Base-by-base conservation (phyloP, 2,888 invertebrate species). In the Pammene aurita region DNA sequence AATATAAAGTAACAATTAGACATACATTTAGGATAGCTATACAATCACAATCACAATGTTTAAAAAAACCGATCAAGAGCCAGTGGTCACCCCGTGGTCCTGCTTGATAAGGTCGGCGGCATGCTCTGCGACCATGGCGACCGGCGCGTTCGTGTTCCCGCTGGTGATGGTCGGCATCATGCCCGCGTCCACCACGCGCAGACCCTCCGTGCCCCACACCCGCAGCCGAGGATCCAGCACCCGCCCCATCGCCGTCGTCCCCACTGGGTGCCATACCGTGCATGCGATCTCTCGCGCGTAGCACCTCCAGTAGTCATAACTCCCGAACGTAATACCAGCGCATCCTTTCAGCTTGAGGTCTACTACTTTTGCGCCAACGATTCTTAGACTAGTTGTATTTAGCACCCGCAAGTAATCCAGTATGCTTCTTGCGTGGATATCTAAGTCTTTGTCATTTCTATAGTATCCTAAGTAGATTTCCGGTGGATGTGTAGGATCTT, bases 271-370 rank as follows among this genome's bases (percentile, higher is more conserved):
- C 78, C 94, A 94, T 57, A 94, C 87, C 5, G 93, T 94, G 60
- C 93, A 86, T 0, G 93, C 89, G 71, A 93, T 82, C 64, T 90
- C 87, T n/a, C 92, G 83, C 0, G 92, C 86, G 77, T 93, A 88
- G 75, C 95, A 95, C 41, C 88, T 90, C 92, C 94, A 94, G 78
- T 94, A 95, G 0, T 80, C 83, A 73, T 94, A 34, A 13, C 50
- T 63, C 2, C 63, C 67, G 14, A 68, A 57, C 93, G 0, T 86
- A 85, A 13, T 83, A 90, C 67, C 91, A 90, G 16, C 34, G 13
- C 67, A 68, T 9, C 1, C 74, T 55, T 13, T 80, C 76, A 9
- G 84, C 69, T 13, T 84, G 81, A 74, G 94, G 94, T 6, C 86
- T 88, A 0, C 90, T 41, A 63, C 42, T 14, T 41, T 35, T 16